Percentiles rank a stretch among this genome's conserved stretches.
These are phyloP conservation scores for Eonycteris spelaea DNA, from an alignment of 2,113 vertebrate species.

Conservation along the genomic window DNA sequence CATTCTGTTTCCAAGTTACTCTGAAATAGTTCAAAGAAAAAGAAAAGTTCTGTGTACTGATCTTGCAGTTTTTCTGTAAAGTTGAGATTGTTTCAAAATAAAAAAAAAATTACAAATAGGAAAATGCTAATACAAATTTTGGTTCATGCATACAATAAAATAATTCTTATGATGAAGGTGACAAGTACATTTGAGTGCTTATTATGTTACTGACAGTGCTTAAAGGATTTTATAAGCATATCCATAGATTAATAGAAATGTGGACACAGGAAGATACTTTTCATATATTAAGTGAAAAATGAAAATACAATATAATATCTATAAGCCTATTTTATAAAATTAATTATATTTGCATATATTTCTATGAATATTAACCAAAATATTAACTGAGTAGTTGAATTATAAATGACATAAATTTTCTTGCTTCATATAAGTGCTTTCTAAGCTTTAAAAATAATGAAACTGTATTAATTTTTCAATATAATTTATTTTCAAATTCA, in stretches of 20 bases:
- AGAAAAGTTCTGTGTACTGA: not conserved
- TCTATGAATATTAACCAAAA: not conserved
- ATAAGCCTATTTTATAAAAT: not conserved
- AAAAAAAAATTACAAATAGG: not conserved
- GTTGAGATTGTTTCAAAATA: not conserved
- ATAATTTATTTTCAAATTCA: not conserved
- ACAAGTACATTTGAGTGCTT: not conserved
- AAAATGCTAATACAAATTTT: not conserved
- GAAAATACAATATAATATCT: not conserved
- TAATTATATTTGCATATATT: not conserved
- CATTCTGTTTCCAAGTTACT: not conserved
- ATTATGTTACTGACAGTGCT: not conserved
- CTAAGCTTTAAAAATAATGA: not conserved
- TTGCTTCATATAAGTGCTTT: not conserved
- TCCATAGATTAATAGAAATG: not conserved
- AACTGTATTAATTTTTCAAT: not conserved
- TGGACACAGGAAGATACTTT: not conserved
- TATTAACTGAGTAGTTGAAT: not conserved
- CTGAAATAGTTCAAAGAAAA: not conserved
- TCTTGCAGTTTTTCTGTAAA: not conserved
- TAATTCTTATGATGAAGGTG: not conserved
- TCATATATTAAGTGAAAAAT: not conserved
- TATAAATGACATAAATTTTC: not conserved
- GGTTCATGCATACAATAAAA: not conserved
- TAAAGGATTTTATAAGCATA: not conserved